Base-by-base conservation (phyloP, 2,797 vertebrate genomes). In the Myoxocephalus aenaeus region DNA sequence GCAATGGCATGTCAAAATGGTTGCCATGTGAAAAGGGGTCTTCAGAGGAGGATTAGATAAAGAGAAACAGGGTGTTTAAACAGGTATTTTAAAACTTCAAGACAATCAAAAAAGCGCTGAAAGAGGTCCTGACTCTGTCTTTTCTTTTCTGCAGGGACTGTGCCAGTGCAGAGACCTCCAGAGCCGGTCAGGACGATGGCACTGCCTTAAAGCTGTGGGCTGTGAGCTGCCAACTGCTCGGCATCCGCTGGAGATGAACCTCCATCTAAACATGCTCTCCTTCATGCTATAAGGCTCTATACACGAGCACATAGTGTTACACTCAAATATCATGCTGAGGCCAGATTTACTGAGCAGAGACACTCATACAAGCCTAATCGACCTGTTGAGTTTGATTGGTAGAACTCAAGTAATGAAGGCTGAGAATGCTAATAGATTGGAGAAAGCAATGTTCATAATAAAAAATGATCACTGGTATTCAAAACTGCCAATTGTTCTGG, bases 181-280 rank as follows among this genome's bases (percentile, higher is more conserved):
- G 86, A 61, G 93, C 93, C 0, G 94, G 89, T 29, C 87, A 84
- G 75, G 95, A 95, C 18, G 88, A 95, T 3, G 86, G 87, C 50
- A 88, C 90, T 0, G 92, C 94, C 27, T 70, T 92, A 17, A 94
- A 92, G 79, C 86, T 96, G 79, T 95, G 95, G 95, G 90, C 91
- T 48, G 83, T 91, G 62, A 95, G 95, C 92, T 95, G 94, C 87
- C 91, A 92, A 66, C 79, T 95, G 82, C 90, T 95, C 0, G 87
- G 92, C 53, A 92, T 96, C 84, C 90, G 84, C 77, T 95, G 95
- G 95, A 93, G 80, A 90, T 95, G 64, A 91, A 81, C 61, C 9
- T 7, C 7, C 53, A 46, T 34, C 10, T 42, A 8, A 22, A 54
- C 17, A 17, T 25, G 4, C 1, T 63, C 29, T 29, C 14, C 56